Evolutionary conservation across 2,888 invertebrate genomes (phyloP).

Genomic region (Diaperis boleti): DNA sequence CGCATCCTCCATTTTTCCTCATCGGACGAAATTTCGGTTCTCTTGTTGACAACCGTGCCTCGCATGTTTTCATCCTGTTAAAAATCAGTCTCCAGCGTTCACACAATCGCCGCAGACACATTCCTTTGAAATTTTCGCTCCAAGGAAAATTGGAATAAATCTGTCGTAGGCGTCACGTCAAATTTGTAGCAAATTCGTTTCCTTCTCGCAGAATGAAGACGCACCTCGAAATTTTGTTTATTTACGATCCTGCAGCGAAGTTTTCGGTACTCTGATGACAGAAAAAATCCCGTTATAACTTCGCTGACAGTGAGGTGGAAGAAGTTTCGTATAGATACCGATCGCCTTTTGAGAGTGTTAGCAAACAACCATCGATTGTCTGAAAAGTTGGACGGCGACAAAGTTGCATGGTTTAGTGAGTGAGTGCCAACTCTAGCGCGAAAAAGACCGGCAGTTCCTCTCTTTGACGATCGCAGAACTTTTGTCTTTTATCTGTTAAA

Average conservation of each 20-base stretch:
- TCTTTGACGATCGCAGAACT: slow-evolving; percentile 16
- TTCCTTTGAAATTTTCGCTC: no score
- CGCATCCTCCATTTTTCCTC: no score
- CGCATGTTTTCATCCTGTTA: no score
- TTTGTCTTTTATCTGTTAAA: slow-evolving; percentile 21
- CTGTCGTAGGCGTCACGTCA: not conserved
- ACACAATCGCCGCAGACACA: no score
- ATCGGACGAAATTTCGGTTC: no score
- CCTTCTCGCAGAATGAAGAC: not conserved
- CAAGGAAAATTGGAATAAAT: not conserved
- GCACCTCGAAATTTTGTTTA: not conserved
- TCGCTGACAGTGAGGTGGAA: slow-evolving; percentile 8
- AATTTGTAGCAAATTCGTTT: slow-evolving; percentile 1
- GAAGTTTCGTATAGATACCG: slow-evolving; percentile 12
- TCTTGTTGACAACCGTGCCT: no score
- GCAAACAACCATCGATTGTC: slow-evolving; percentile 39
- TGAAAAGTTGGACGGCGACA: slow-evolving; percentile 35
- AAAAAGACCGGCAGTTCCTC: slow-evolving; percentile 29
- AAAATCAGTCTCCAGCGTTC: no score
- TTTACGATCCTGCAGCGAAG: not conserved
- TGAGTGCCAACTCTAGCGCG: slow-evolving; percentile 38
- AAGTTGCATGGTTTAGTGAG: slow-evolving; percentile 40
- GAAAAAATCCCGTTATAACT: slow-evolving; percentile 3
- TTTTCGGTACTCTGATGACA: not conserved
- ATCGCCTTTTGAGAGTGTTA: slow-evolving; percentile 33